Evolutionary conservation across 2,113 vertebrate species (phyloP), one percentile per base, ranked within the genome.

Genomic region (Xerus inauris): DNA sequence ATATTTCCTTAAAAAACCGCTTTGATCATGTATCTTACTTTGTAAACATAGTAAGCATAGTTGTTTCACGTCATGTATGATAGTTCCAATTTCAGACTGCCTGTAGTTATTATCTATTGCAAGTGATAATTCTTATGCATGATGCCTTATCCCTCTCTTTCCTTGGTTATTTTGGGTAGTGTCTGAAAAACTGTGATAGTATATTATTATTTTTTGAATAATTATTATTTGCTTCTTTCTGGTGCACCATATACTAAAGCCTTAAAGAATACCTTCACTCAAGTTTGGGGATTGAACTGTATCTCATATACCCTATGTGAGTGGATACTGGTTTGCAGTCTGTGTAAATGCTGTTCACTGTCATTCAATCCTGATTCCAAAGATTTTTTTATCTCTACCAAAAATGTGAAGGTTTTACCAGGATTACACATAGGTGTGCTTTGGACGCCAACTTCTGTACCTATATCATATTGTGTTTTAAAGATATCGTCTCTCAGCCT

Each of bases 1-100:
- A 30, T 12, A 51, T 8, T 12, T 81, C 0, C 40, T 17, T 80
- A 75, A 54, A 54, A 80, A 80, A 20, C 2, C 28, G 14, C 51
- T 86, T 96, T 64, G n/a, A 87, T 72, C 9, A 45, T 54, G 6
- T 59, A 35, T 77, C 82, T 91, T 62, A 26, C 20, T 89, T 89
- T 89, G 22, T 40, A 64, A 45, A 13, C 7, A 35, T 35, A 69
- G 14, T 59, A 51, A 81, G 40, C 13, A 80, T n/a, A 85, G 16
- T 71, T 80, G 2, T 51, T 51, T 24, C 8, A 69, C 80, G 30
- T 32, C 89, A 9, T 83, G 8, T 64, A 51, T 5, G 35, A 26
- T 20, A 45, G 8, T 75, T 94, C 8, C 14, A 59, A 24, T 42
- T 80, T 72, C n/a, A 62, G 19, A 42, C 40, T 49, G 13, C 9